Percentiles rank a stretch among this genome's conserved stretches.
phyloP scores from a whole-genome alignment of 2,888 invertebrate species.

The Nemotelus nigrinus region DNA sequence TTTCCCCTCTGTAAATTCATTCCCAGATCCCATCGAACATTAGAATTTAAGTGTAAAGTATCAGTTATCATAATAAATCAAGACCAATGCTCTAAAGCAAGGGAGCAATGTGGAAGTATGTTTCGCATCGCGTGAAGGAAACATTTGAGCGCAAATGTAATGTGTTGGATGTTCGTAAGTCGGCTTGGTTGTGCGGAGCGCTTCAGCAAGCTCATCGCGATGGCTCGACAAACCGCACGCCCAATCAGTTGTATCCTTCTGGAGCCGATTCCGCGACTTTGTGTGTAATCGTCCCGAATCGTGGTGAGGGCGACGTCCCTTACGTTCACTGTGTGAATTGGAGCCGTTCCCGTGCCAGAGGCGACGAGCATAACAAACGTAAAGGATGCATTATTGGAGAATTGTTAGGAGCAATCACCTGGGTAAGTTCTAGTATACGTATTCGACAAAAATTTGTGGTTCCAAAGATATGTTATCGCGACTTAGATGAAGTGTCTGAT shows the following conservation, averaged over 20 bases:
- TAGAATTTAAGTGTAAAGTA: conserved; percentile 26
- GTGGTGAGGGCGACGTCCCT: conserved; percentile 18
- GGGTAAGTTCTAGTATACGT: conserved; percentile 61
- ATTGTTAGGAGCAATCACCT: conserved; percentile 60
- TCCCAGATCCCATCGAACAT: conserved; percentile 7
- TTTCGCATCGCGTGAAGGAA: conserved; percentile 67
- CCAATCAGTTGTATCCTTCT: background rate
- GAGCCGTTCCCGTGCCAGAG: background rate
- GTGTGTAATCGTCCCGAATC: conserved; percentile 11
- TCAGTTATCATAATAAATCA: conserved; percentile 18
- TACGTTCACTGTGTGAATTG: conserved; percentile 33
- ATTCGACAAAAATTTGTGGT: background rate
- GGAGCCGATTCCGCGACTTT: background rate
- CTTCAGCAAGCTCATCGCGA: conserved; percentile 16
- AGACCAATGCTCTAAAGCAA: conserved; percentile 44
- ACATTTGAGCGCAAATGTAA: conserved; percentile 67
- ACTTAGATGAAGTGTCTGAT: conserved; percentile 13
- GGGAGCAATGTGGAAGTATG: conserved; percentile 69
- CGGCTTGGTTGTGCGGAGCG: conserved; percentile 57
- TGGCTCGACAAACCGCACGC: background rate
- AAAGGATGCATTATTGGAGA: conserved; percentile 26
- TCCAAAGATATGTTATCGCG: background rate
- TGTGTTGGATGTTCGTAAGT: conserved; percentile 66
- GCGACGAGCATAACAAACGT: background rate
- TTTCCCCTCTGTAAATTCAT: background rate